Conservation (phyloP, 2,113 vertebrate genomes). For the Solenodon paradoxus region DNA sequence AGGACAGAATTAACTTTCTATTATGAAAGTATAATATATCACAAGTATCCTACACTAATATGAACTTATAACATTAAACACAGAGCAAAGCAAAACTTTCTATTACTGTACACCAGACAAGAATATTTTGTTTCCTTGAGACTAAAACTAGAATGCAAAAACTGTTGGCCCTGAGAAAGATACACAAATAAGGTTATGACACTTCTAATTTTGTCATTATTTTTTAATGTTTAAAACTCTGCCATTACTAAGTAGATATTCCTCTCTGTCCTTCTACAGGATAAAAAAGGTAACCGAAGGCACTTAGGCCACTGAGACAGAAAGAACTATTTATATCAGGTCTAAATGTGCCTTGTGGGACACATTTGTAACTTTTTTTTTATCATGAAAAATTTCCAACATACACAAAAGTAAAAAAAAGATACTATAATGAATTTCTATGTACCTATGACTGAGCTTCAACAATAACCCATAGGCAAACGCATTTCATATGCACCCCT, state of each 20-base stretch:
- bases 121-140: neutral
- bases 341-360: neutral
- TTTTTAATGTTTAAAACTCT: constrained; percentile 9
- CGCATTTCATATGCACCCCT: fast-evolving
- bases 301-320: neutral
- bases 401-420: neutral
- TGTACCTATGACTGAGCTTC: neutral
- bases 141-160: neutral
- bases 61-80: neutral
- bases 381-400: neutral
- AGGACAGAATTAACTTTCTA: neutral
- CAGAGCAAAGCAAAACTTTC: neutral
- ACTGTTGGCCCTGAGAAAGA: neutral
- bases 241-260: neutral
- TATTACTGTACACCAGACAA: neutral
- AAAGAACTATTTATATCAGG: neutral
- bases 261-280: neutral
- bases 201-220: neutral
- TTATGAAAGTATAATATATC: neutral
- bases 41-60: neutral
- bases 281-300: neutral
- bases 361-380: neutral
- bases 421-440: neutral
- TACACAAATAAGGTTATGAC: neutral
- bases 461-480: neutral